Evolutionary conservation across 30 jellyfish, hydroid and myxozoan genomes (phyloP).

Genomic region (Chironex yamaguchii): DNA sequence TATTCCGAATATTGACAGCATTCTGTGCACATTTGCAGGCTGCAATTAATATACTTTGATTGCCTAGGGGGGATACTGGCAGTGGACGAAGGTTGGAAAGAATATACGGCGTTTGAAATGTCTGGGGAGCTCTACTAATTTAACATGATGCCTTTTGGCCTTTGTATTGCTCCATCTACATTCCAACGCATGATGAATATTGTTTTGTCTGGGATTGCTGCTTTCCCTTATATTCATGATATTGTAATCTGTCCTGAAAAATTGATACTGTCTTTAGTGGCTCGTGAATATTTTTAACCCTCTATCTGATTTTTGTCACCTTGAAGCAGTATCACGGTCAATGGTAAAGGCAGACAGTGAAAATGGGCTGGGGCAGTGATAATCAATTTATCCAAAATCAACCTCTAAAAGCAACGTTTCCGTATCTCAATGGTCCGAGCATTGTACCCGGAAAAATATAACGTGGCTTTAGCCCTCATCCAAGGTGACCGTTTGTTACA

Average conservation of each 20-base stretch:
- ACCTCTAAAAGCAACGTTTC: no score
- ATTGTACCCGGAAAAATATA: no score
- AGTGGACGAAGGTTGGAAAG: slow-evolving; percentile 12
- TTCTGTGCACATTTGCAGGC: slow-evolving; percentile 43
- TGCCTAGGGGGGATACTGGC: slow-evolving; percentile 74
- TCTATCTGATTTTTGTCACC: no score
- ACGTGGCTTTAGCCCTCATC: no score
- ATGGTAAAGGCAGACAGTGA: no score
- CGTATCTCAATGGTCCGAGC: no score
- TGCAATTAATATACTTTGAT: slow-evolving; percentile 28
- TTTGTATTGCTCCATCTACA: slow-evolving; percentile 71
- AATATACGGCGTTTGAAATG: slow-evolving; percentile 65
- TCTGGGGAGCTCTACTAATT: slow-evolving; percentile 51
- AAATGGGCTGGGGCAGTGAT: no score
- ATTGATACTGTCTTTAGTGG: slow-evolving; percentile 41
- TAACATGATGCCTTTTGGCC: slow-evolving; percentile 70
- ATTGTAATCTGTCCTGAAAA: slow-evolving; percentile 46
- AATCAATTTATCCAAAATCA: no score
- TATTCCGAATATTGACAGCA: slow-evolving; percentile 53
- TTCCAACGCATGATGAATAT: slow-evolving; percentile 69
- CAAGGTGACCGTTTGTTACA: no score
- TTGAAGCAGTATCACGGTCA: no score
- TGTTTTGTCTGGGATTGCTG: slow-evolving; percentile 37
- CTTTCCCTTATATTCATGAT: slow-evolving; percentile 67
- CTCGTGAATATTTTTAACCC: no score